phyloP scores from a whole-genome alignment of 2,113 vertebrate species.

The Cynocephalus volans region DNA sequence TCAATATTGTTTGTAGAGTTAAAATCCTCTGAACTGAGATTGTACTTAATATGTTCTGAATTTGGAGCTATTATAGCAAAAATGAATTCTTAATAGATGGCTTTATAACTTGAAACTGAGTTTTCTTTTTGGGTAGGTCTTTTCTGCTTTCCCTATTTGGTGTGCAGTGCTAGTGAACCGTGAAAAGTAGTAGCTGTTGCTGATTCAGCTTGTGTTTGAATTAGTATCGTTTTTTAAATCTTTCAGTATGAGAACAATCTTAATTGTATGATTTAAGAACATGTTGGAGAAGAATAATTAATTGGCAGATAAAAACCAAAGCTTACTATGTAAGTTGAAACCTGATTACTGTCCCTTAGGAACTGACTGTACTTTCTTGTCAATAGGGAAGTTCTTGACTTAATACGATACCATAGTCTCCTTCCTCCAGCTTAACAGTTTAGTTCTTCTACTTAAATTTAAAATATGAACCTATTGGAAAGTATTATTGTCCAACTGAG shows the following conservation, averaged over 20 bases:
- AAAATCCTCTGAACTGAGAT: constrained; percentile 43
- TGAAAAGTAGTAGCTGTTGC: constrained; percentile 78
- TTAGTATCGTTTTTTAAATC: constrained; percentile 53
- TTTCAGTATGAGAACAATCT: constrained; percentile 70
- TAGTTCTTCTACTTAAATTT: constrained; percentile 56
- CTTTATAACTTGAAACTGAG: constrained; percentile 40
- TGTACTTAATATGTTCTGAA: constrained; percentile 79
- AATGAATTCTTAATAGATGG: constrained; percentile 77
- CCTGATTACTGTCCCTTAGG: constrained; percentile 62
- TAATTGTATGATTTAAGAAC: constrained; percentile 70
- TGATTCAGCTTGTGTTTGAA: constrained; percentile 65
- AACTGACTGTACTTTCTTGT: constrained; percentile 26
- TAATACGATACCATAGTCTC: neutral
- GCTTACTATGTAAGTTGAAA: constrained; percentile 72
- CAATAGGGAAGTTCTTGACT: neutral
- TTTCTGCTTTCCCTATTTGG: constrained; percentile 49
- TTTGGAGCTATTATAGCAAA: constrained; percentile 77
- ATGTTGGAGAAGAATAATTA: constrained; percentile 72
- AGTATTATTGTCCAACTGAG: neutral
- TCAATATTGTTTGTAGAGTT: neutral
- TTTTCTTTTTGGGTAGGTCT: constrained; percentile 54
- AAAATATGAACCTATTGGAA: neutral
- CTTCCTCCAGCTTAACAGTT: neutral
- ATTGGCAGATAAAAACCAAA: constrained; percentile 72
- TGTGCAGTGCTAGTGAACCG: constrained; percentile 73